phyloP scores from a whole-genome alignment of 2,113 vertebrate genomes.

The Lepisosteus osseus region DNA sequence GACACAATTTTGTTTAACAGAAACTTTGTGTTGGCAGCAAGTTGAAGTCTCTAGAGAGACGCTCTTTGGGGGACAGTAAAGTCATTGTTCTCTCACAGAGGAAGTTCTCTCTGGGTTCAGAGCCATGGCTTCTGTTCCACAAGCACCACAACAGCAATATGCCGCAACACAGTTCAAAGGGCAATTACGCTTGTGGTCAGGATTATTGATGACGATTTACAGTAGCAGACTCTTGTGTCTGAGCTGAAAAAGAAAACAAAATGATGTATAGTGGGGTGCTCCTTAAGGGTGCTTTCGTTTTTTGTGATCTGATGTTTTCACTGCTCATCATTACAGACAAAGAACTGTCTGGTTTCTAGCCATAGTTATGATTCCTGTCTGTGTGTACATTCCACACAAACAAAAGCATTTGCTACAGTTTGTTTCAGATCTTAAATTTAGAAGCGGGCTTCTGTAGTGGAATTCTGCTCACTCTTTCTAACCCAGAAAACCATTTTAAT shows the following conservation, averaged over 20 bases:
- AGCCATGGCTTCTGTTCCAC: not conserved
- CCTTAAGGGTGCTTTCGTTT: no score
- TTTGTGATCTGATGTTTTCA: no score
- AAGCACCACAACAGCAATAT: not conserved
- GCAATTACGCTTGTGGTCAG: no score
- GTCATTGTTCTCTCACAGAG: slow-evolving; percentile 9
- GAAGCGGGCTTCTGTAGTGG: no score
- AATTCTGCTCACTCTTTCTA: no score
- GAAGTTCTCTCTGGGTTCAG: not conserved
- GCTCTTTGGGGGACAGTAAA: not conserved
- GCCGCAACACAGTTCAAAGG: not conserved
- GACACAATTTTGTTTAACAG: not conserved
- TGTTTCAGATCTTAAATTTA: no score
- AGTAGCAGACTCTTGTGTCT: not conserved
- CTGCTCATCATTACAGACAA: no score
- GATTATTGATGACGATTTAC: not conserved
- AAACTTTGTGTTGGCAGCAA: slow-evolving; percentile 1
- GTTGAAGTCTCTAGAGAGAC: not conserved
- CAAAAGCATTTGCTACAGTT: no score
- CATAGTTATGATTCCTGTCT: no score
- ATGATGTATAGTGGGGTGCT: not conserved
- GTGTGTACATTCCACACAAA: no score
- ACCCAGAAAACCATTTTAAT: no score
- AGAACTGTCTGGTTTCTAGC: no score
- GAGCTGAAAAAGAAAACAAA: not conserved